These are phyloP conservation scores for Microtus ochrogaster DNA, from an alignment of 2,113 vertebrate species.

Conservation along the genomic window DNA sequence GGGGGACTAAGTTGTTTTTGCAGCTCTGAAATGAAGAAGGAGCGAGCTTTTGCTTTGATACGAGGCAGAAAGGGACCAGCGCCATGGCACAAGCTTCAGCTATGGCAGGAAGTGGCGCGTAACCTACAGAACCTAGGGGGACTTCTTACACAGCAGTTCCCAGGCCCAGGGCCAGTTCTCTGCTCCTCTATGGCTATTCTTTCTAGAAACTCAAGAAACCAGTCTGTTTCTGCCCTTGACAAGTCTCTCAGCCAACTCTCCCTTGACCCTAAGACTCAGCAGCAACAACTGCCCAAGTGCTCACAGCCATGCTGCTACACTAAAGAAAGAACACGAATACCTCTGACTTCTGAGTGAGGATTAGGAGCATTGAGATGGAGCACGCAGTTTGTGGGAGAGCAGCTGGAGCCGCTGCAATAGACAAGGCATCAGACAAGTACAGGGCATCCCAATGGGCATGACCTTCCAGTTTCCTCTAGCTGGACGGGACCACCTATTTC, in stretches of 20 bases:
- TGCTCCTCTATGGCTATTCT: background rate
- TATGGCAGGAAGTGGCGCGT: background rate
- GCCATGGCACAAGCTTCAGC: background rate
- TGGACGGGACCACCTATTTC: background rate
- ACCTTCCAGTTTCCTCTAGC: background rate
- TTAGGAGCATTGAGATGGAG: background rate
- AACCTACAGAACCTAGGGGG: background rate
- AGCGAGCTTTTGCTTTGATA: background rate
- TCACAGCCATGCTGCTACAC: background rate
- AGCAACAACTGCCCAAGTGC: background rate
- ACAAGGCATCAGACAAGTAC: background rate
- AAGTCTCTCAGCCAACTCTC: background rate
- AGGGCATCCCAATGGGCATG: background rate
- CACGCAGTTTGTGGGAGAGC: background rate
- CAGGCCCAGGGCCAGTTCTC: background rate
- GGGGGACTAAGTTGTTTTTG: background rate
- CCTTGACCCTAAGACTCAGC: background rate
- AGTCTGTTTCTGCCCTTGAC: background rate
- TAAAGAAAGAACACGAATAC: background rate
- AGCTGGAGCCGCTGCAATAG: background rate
- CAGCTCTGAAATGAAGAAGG: background rate
- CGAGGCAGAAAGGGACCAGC: background rate
- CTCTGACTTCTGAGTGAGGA: background rate
- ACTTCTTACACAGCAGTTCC: background rate
- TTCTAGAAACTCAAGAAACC: constrained; percentile 10